Base-by-base conservation (phyloP, 1,140 invertebrate species). In the Sinonovacula constricta region DNA sequence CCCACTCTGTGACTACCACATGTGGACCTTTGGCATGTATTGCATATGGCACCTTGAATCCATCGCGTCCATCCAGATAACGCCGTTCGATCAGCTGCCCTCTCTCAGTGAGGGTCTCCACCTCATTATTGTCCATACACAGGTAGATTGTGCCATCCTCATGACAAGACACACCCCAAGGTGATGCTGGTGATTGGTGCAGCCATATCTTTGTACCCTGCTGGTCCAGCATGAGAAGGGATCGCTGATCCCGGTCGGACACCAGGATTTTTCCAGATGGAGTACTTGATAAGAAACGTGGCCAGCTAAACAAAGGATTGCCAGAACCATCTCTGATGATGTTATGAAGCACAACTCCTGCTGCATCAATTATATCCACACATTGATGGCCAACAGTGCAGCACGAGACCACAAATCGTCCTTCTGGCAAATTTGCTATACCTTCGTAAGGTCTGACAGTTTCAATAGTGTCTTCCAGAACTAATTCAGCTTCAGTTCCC, bases 361-460 rank as follows among this genome's bases (percentile, higher is more conserved):
- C 51, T 24, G 36, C n/a, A 22, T 69, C 65, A 34, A 78, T 78
- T 2, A 78, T 60, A 56, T 78, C 75, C 34, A 78, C 49, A 24
- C 54, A 45, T 63, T 78, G 75, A 18, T 31, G 57, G 34, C 57
- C 75, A 24, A 78, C 39, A 3, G 69, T 57, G 31, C 75, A 78
- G 31, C 75, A 78, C 2, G 75, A 78, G n/a, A 78, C 75, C 0
- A 54, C 75, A 63, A 51, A 78, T 18, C 31, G 49, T n/a, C 39
- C 66, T 4, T 51, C 66, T 2, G 45, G 57, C 18, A 78, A 45
- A 34, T 34, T 63, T 3, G 57, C 49, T 14, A 78, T 78, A 10
- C 75, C 75, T 39, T 78, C 75, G 30, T 78, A 78, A 12, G 75
- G 67, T 63, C 69, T 78, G 12, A 18, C 56, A 45, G 75, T 78